phyloP scores from a whole-genome alignment of 2,888 invertebrate species.

The Drosophila yooni region DNA sequence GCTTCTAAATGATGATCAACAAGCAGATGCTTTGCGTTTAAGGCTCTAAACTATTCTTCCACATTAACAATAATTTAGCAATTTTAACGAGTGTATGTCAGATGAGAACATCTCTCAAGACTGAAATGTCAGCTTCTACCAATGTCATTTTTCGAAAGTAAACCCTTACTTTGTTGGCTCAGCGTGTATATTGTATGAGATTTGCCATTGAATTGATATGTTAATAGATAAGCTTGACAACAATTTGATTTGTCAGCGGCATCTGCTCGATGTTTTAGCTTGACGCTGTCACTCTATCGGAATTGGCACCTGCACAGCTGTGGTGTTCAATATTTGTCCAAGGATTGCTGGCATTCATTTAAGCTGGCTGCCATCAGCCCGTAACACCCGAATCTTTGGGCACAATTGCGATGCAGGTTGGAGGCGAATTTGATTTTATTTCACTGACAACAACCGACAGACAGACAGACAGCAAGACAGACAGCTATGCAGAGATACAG shows the following conservation, averaged over 20 bases:
- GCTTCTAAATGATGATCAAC: background rate
- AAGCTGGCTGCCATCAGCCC: slow-evolving; percentile 20
- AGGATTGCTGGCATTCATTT: slow-evolving; percentile 10
- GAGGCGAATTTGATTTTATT: slow-evolving; percentile 42
- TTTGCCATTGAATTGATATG: background rate
- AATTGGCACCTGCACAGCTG: slow-evolving; percentile 11
- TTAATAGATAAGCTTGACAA: background rate
- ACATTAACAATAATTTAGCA: background rate
- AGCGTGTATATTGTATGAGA: background rate
- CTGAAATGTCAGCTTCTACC: background rate
- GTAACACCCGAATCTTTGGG: slow-evolving; percentile 6
- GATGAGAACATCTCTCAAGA: background rate
- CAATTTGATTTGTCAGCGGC: background rate
- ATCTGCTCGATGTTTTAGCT: background rate
- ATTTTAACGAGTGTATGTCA: background rate
- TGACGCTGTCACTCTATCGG: background rate
- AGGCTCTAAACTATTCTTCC: background rate
- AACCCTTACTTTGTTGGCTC: background rate
- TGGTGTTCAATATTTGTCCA: slow-evolving; percentile 17
- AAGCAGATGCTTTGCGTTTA: background rate
- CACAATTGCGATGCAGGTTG: slow-evolving; percentile 33
- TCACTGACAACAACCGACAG: slow-evolving; percentile 15
- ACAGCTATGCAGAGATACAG: slow-evolving; percentile 5
- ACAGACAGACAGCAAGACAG: slow-evolving; percentile 10
- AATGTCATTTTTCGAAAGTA: background rate